Percentiles rank a stretch among this genome's conserved stretches.
phyloP scores from a whole-genome alignment of 2,113 vertebrate genomes.

The Paedocypris sp. region DNA sequence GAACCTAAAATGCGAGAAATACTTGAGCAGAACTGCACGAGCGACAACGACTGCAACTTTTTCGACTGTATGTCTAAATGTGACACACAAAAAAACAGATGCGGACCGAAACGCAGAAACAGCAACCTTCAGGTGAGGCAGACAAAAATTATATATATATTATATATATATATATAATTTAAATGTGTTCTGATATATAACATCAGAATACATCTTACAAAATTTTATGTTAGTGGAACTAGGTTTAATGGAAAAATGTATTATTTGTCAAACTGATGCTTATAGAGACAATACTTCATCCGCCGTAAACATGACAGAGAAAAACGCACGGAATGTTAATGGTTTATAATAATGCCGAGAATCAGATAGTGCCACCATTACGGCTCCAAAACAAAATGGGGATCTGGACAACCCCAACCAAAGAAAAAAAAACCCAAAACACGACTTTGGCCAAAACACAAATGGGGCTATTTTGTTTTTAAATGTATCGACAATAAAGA shows the following conservation, averaged over 20 bases:
- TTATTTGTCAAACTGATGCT: neutral
- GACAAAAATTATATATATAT: neutral
- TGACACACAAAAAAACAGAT: conserved; percentile 60
- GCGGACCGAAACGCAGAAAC: conserved; percentile 73
- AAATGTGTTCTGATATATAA: neutral
- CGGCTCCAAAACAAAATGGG: neutral
- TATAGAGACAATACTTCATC: neutral
- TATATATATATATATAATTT: too few species aligned
- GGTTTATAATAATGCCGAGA: neutral
- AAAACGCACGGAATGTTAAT: conserved; percentile 29
- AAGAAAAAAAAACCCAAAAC: conserved; percentile 5
- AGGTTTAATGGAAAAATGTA: conserved; percentile 7
- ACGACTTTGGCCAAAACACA: too few species aligned
- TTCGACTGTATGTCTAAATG: conserved; percentile 93
- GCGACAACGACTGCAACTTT: conserved; percentile 87
- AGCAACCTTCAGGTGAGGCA: conserved; percentile 80
- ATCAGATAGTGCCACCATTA: conserved; percentile 3
- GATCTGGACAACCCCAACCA: neutral
- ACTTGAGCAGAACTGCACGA: conserved; percentile 88
- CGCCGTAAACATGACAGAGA: neutral
- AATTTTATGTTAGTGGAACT: too few species aligned
- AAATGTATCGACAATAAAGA: too few species aligned
- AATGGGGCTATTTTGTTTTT: too few species aligned
- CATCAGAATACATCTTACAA: too few species aligned
- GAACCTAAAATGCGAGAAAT: conserved; percentile 96